phyloP scores from a whole-genome alignment of 2,888 invertebrate genomes.

The Syrphus vitripennis region DNA sequence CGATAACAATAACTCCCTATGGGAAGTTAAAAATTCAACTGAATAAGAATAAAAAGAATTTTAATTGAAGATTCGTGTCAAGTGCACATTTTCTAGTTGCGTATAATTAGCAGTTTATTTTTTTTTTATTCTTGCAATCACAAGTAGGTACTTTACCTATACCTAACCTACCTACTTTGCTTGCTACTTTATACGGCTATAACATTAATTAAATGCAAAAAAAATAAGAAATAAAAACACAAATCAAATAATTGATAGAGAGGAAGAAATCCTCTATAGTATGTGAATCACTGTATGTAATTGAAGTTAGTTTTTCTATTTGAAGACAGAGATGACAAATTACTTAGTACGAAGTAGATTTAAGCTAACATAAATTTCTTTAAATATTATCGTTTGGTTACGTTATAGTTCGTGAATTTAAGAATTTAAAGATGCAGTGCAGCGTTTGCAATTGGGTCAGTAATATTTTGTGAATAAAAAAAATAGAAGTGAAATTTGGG shows the following conservation, averaged over 20 bases:
- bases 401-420: too few relatives aligned
- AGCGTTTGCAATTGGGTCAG: too few relatives aligned
- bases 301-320: neutral
- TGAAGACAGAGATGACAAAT: neutral
- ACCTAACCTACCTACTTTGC: neutral
- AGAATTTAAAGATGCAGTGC: too few relatives aligned
- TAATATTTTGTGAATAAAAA: too few relatives aligned
- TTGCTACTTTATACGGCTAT: neutral
- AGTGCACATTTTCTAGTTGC: slow-evolving; percentile 27
- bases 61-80: slow-evolving; percentile 42
- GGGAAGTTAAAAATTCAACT: neutral
- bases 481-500: too few relatives aligned
- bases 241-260: slow-evolving; percentile 7
- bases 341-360: neutral
- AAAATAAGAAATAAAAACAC: neutral
- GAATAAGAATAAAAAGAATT: slow-evolving; percentile 7
- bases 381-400: too few relatives aligned
- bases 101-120: neutral
- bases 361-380: too few relatives aligned
- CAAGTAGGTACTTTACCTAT: neutral
- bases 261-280: neutral
- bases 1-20: too few relatives aligned
- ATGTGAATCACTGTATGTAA: neutral
- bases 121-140: neutral
- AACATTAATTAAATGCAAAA: slow-evolving; percentile 10